A percentile compares a stretch with the other conserved stretches of the same genome.
Conservation (phyloP, 2,888 invertebrate species). For the Andrena chrysosceles region DNA sequence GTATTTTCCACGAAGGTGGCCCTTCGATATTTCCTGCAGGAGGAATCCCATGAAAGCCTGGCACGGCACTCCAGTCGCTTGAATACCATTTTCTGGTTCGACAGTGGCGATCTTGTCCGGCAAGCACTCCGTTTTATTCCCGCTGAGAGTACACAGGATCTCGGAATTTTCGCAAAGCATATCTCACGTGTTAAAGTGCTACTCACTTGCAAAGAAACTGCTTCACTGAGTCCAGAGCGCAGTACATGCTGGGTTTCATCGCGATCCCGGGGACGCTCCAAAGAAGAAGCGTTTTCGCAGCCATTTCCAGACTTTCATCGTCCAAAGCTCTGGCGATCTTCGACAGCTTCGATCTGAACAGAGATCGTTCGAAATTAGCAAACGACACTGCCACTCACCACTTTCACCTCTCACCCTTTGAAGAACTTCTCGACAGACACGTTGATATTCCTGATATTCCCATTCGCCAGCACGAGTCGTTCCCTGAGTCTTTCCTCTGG, state of each 20-base stretch:
- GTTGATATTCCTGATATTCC: conserved; percentile 73
- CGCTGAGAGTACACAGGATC: neutral
- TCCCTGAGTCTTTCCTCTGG: conserved; percentile 57
- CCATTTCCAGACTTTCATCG: conserved; percentile 73
- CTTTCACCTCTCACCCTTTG: conserved; percentile 66
- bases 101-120: conserved; percentile 67
- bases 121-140: conserved; percentile 50
- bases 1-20: conserved; percentile 41
- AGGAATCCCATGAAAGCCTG: conserved; percentile 79
- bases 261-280: conserved; percentile 79
- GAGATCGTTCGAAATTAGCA: neutral
- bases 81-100: conserved; percentile 71
- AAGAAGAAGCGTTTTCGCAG: conserved; percentile 77
- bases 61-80: conserved; percentile 76
- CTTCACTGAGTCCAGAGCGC: conserved; percentile 62
- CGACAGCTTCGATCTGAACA: conserved; percentile 73
- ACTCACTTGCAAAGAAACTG: conserved; percentile 68
- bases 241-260: conserved; percentile 71
- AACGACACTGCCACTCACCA: no score
- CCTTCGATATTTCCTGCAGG: conserved; percentile 72
- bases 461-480: conserved; percentile 59
- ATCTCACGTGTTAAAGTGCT: neutral
- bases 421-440: conserved; percentile 73
- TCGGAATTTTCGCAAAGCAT: neutral
- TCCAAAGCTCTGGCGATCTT: conserved; percentile 62